Evolutionary conservation across 2,797 vertebrate species (phyloP).

Genomic region (Xyrichtys novacula): DNA sequence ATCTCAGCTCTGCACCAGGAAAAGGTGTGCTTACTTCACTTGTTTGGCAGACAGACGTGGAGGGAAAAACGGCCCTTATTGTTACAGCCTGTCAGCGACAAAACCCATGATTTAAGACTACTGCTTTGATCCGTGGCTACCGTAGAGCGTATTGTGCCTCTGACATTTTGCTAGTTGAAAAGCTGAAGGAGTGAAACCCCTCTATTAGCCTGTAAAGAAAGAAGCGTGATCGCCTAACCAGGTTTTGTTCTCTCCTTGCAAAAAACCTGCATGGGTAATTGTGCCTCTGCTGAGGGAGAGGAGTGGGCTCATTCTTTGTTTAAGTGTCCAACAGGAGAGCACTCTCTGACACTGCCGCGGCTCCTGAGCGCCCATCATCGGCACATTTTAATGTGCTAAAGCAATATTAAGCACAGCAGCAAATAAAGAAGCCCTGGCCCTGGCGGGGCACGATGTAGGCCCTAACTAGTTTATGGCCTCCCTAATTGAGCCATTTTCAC

Average conservation of each 20-base stretch:
- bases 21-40: constrained; percentile 69
- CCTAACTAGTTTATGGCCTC: constrained; percentile 80
- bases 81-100: constrained; percentile 72
- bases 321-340: constrained; percentile 85
- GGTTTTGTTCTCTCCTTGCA: constrained; percentile 74
- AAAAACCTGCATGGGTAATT: constrained; percentile 82
- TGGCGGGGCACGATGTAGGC: constrained; percentile 64
- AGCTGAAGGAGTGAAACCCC: constrained; percentile 70
- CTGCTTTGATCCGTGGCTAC: constrained; percentile 74
- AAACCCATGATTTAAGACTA: constrained; percentile 72
- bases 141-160: constrained; percentile 68
- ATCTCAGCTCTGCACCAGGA: constrained; percentile 62
- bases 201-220: constrained; percentile 76
- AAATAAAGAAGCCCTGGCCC: constrained; percentile 70
- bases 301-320: constrained; percentile 80
- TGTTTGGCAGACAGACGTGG: constrained; percentile 65
- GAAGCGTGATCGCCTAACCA: constrained; percentile 51
- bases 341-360: constrained; percentile 76
- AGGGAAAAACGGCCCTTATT: constrained; percentile 68
- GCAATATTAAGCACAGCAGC: constrained; percentile 80
- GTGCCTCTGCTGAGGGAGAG: constrained; percentile 77
- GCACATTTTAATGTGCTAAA: constrained; percentile 80
- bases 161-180: constrained; percentile 69
- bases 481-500: constrained; percentile 87
- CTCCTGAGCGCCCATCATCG: constrained; percentile 80